Evolutionary conservation across 2,797 vertebrate genomes (phyloP).

Genomic region (Halcyon chelicuti): DNA sequence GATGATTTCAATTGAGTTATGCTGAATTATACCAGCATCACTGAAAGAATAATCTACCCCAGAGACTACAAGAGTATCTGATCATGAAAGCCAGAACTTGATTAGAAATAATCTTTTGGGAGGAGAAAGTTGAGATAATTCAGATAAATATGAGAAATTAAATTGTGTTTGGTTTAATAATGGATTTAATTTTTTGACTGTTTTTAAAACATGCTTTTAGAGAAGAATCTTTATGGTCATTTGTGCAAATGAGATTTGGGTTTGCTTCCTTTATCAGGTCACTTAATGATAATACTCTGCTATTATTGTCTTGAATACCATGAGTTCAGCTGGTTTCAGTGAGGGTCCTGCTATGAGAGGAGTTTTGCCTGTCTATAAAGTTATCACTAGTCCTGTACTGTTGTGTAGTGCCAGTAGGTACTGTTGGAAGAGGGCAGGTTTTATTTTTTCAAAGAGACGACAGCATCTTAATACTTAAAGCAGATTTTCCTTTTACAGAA

Average conservation of each 20-base stretch:
- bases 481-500: not conserved
- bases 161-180: not conserved
- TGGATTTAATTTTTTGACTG: not conserved
- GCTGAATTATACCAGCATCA: not conserved
- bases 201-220: not conserved
- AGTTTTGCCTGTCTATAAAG: not conserved
- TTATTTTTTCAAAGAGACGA: not conserved
- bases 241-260: not conserved
- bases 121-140: not conserved
- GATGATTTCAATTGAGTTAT: not conserved
- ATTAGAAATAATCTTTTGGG: not conserved
- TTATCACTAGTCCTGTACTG: not conserved
- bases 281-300: not conserved
- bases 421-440: accelerated
- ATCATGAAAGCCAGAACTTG: not conserved
- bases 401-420: not conserved
- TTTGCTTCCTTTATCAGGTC: not conserved
- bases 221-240: not conserved
- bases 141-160: not conserved
- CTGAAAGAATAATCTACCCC: not conserved
- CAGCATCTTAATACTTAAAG: not conserved
- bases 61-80: not conserved
- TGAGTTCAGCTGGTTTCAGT: not conserved
- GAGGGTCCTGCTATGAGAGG: not conserved
- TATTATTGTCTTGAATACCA: not conserved